Evolutionary conservation across 2,113 vertebrate genomes (phyloP).

Genomic region (Triplophysa dalaica): DNA sequence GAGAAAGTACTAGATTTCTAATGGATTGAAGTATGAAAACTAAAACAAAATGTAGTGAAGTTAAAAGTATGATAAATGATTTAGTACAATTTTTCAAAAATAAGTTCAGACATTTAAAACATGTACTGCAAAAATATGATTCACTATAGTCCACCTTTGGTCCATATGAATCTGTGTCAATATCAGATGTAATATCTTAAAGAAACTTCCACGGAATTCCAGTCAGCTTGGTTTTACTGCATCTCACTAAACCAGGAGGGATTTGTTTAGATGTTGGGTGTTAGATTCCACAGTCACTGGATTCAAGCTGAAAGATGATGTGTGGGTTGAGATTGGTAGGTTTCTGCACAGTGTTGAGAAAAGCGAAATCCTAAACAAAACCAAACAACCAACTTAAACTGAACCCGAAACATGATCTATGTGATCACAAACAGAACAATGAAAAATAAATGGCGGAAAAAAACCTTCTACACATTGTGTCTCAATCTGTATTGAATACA

Average conservation of each 20-base stretch:
- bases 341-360: slow-evolving; percentile 8
- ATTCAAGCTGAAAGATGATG: slow-evolving; percentile 1
- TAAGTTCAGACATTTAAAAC: too few relatives aligned
- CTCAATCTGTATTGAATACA: too few relatives aligned
- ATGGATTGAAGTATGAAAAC: too few relatives aligned
- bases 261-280: slow-evolving; percentile 36
- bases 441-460: background rate
- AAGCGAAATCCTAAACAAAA: background rate
- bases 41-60: background rate
- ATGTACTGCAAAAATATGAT: too few relatives aligned
- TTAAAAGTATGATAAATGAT: background rate
- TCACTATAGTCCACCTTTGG: too few relatives aligned
- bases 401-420: background rate
- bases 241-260: background rate
- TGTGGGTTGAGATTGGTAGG: background rate
- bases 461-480: background rate
- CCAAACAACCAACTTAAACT: background rate
- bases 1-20: too few relatives aligned
- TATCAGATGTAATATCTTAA: too few relatives aligned
- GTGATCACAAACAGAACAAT: background rate
- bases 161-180: too few relatives aligned
- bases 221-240: slow-evolving; percentile 4
- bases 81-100: too few relatives aligned
- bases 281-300: background rate
- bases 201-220: background rate